Base-by-base conservation (phyloP, 2,797 vertebrate genomes). In the Typhlichthys eigenmanni region DNA sequence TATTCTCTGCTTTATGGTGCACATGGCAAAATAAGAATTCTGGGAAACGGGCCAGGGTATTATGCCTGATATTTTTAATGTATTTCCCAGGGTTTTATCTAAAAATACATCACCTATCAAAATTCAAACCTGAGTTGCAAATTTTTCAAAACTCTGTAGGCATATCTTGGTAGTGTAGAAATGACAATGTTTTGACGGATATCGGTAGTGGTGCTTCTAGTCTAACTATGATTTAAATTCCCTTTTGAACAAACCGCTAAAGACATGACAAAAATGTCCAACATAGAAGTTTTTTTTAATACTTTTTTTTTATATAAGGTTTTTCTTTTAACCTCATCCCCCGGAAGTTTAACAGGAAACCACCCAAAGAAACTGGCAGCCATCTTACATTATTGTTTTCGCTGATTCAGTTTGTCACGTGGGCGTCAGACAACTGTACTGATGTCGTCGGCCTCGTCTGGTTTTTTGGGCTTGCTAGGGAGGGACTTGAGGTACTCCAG, bases 401-500 rank as follows among this genome's bases (percentile, higher is more conserved):
- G 71, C 55, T n/a, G 34, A 74, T 79, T 79, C 46, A 4, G 60
- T 43, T 16, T 1, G 19, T 34, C 13, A 48, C 47, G 50, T 64
- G 58, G 71, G 67, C 55, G 72, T 94, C 94, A 98, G 92, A 97
- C 96, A 78, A 98, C 96, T 87, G 97, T 98, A 92, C 96, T 98
- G 74, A 98, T 96, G 85, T 98, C 97, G 62, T 98, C 97, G 0
- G 93, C 93, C 69, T 98, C 96, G 0, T 98, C 96, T 0, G 96
- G 95, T 89, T 97, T 98, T 92, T 96, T 98, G 90, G 96, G 97
- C 88, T 97, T 98, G 91, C 96, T 99, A 53, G 97, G 97, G 80
- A 99, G 94, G 62, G 97, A 98, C 92, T 98, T 99, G 88, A 99
- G 96, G 93, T 99, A 99, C 93, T 99, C 97, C 61, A 99, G 94